Evolutionary conservation across 2,888 invertebrate genomes (phyloP).

Genomic region (Anthophora plumipes): DNA sequence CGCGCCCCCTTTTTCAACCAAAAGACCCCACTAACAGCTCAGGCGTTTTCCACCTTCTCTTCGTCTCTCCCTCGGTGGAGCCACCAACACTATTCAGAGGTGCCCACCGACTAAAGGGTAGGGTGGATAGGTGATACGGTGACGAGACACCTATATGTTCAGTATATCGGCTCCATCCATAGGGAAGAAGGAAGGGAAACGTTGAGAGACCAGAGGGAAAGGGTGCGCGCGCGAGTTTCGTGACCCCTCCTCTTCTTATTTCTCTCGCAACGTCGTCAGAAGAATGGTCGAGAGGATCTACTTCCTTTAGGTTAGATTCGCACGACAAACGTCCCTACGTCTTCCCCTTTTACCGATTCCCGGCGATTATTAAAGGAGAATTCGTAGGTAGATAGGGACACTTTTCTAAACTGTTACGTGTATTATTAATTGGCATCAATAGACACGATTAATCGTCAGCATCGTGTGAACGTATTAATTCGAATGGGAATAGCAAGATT

Average conservation of each 20-base stretch:
- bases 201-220: conserved; percentile 48
- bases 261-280: conserved; percentile 58
- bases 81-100: conserved; percentile 69
- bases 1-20: conserved; percentile 65
- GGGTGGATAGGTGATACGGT: conserved; percentile 73
- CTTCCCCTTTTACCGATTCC: neutral
- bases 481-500: too few species aligned
- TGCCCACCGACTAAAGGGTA: conserved; percentile 66
- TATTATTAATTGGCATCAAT: too few species aligned
- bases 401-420: neutral
- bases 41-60: conserved; percentile 52
- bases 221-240: conserved; percentile 55
- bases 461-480: too few species aligned
- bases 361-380: conserved; percentile 29
- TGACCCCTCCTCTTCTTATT: conserved; percentile 22
- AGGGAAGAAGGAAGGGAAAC: conserved; percentile 55
- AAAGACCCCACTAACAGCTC: conserved; percentile 64
- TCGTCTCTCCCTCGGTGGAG: conserved; percentile 47
- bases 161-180: conserved; percentile 69
- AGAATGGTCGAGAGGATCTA: conserved; percentile 55
- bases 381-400: neutral
- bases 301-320: conserved; percentile 51
- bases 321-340: conserved; percentile 11
- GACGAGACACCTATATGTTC: conserved; percentile 74
- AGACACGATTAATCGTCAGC: too few species aligned